Evolutionary conservation across 2,797 vertebrate species (phyloP).

Genomic region (Neopelma chrysocephalum): DNA sequence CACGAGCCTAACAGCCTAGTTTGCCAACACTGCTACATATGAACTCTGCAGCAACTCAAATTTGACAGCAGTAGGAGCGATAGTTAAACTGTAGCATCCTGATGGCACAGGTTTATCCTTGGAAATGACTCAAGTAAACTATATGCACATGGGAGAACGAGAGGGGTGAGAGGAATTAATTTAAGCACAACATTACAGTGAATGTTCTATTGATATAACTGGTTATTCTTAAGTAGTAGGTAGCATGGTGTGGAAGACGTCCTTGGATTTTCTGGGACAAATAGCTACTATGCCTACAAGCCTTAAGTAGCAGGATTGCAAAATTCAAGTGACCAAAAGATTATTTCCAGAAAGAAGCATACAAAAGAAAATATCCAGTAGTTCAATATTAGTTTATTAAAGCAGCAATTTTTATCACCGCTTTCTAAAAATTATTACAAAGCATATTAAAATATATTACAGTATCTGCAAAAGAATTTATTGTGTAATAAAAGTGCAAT

Average conservation of each 20-base stretch:
- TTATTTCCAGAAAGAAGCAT: background rate
- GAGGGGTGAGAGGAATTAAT: background rate
- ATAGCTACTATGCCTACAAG: background rate
- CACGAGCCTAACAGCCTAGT: fast-evolving
- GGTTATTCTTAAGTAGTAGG: background rate
- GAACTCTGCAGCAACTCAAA: background rate
- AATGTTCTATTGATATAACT: background rate
- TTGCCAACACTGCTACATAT: background rate
- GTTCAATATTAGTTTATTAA: slow-evolving; percentile 68
- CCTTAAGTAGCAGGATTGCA: background rate
- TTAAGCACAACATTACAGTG: background rate
- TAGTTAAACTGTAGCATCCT: background rate
- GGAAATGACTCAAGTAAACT: background rate
- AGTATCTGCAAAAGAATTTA: slow-evolving; percentile 61
- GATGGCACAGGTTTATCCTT: background rate
- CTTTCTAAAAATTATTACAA: slow-evolving; percentile 63
- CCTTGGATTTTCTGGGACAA: background rate
- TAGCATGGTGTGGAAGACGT: background rate
- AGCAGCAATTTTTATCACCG: slow-evolving; percentile 34
- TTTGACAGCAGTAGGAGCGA: background rate
- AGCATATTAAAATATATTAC: slow-evolving; percentile 70
- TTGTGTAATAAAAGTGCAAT: slow-evolving; percentile 47
- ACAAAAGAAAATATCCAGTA: background rate
- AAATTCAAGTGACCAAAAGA: background rate
- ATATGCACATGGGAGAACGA: background rate